A percentile compares a stretch with the other conserved stretches of the same genome.
Evolutionary conservation across 2,797 vertebrate genomes (phyloP).

Genomic region (Echiichthys vipera): DNA sequence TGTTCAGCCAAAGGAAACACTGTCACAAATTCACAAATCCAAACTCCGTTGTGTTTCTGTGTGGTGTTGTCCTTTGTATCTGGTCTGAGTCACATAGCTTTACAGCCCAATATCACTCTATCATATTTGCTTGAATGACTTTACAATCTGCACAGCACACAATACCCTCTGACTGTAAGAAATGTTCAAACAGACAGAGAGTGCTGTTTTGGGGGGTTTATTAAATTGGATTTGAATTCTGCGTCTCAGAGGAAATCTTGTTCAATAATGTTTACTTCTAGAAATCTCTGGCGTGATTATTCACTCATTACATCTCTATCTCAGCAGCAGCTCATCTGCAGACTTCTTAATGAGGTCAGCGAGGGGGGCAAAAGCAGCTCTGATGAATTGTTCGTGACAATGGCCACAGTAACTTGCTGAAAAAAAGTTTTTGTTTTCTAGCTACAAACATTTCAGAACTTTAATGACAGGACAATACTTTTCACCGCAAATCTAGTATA

Average conservation of each 20-base stretch:
- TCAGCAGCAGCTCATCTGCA: slow-evolving; percentile 1
- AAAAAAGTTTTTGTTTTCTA: background rate
- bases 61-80: background rate
- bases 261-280: slow-evolving; percentile 2
- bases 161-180: background rate
- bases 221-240: background rate
- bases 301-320: slow-evolving; percentile 1
- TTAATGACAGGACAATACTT: background rate
- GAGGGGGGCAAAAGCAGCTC: background rate
- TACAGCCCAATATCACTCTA: background rate
- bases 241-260: background rate
- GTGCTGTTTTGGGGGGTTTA: too few relatives aligned
- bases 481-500: too few relatives aligned
- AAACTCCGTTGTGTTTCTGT: background rate
- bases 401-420: background rate
- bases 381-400: slow-evolving; percentile 1
- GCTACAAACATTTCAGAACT: background rate
- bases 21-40: background rate
- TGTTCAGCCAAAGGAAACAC: background rate
- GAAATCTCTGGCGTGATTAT: background rate
- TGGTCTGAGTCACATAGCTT: background rate
- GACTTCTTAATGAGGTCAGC: slow-evolving; percentile 21
- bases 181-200: background rate
- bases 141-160: background rate
- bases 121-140: background rate